A percentile compares a stretch with the other conserved stretches of the same genome.
Conservation (phyloP, 1,140 invertebrate genomes). For the Brachystomella parvula region DNA sequence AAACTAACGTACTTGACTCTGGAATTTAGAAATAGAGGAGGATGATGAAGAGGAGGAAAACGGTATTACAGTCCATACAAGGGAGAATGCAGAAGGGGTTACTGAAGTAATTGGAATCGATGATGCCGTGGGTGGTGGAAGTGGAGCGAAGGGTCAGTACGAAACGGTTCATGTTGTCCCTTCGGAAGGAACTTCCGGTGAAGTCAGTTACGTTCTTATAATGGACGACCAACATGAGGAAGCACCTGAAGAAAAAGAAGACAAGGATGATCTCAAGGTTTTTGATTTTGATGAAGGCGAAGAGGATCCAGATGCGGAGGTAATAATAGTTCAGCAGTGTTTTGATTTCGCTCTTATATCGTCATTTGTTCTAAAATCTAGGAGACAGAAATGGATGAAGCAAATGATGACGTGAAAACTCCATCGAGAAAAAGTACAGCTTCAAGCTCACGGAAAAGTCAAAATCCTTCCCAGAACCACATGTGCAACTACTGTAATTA, state of each 20-base stretch:
- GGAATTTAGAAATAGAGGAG: not conserved
- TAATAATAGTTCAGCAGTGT: slow-evolving; percentile 4
- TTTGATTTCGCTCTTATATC: not conserved
- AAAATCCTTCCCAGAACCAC: slow-evolving; percentile 57
- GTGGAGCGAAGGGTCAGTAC: slow-evolving; percentile 50
- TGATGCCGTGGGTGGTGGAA: slow-evolving; percentile 20
- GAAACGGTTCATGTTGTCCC: slow-evolving; percentile 81
- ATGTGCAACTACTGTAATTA: slow-evolving; percentile 88
- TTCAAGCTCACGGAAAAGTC: slow-evolving; percentile 59
- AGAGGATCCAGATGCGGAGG: slow-evolving; percentile 46
- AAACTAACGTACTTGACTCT: too few species aligned
- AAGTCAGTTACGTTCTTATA: slow-evolving; percentile 82
- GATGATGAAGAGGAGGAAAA: slow-evolving; percentile 19
- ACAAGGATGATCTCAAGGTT: slow-evolving; percentile 48
- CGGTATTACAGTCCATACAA: slow-evolving; percentile 28
- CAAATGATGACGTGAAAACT: slow-evolving; percentile 53
- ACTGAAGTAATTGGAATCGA: slow-evolving; percentile 30
- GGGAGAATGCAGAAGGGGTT: slow-evolving; percentile 14
- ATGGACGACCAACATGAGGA: slow-evolving; percentile 67
- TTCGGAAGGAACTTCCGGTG: slow-evolving; percentile 64
- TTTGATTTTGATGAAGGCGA: slow-evolving; percentile 55
- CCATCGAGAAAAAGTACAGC: slow-evolving; percentile 54
- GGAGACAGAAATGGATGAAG: too few species aligned
- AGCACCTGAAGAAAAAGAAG: slow-evolving; percentile 45
- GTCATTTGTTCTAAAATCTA: slow-evolving; percentile 33